Conservation (phyloP, 2,113 vertebrate species). For the Hippoglossus stenolepis region DNA sequence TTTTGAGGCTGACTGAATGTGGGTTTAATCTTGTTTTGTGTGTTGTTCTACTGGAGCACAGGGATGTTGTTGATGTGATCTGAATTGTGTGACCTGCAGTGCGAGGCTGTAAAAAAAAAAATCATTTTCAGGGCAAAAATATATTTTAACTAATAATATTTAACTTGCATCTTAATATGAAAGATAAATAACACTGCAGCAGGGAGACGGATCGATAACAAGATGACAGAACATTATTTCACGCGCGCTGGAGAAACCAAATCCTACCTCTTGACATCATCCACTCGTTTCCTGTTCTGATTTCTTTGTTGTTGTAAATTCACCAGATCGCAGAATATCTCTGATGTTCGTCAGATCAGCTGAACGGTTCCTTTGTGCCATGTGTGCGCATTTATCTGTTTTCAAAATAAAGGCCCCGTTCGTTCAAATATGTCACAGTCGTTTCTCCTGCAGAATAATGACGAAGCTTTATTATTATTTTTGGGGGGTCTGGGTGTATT, state of each 20-base stretch:
- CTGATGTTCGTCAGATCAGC: neutral
- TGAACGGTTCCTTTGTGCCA: neutral
- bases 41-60: neutral
- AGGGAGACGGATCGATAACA: neutral
- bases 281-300: neutral
- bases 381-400: slow-evolving; percentile 41
- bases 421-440: slow-evolving; percentile 10
- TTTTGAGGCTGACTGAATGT: too few species aligned
- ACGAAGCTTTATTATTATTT: neutral
- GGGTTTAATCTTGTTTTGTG: neutral
- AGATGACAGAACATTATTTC: neutral
- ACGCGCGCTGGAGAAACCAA: slow-evolving; percentile 21
- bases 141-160: neutral
- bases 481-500: slow-evolving; percentile 2
- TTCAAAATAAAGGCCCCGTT: slow-evolving; percentile 36
- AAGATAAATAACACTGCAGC: neutral
- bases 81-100: neutral
- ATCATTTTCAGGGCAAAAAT: neutral
- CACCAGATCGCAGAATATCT: neutral
- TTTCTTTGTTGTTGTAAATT: slow-evolving; percentile 16
- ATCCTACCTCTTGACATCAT: slow-evolving; percentile 47
- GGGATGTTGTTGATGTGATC: neutral
- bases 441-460: neutral
- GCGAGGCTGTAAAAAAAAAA: neutral
- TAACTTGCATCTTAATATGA: neutral